Percentiles rank a stretch among this genome's conserved stretches.
Conservation (phyloP, 2,113 vertebrate species). For the Vulpes ferrilata region DNA sequence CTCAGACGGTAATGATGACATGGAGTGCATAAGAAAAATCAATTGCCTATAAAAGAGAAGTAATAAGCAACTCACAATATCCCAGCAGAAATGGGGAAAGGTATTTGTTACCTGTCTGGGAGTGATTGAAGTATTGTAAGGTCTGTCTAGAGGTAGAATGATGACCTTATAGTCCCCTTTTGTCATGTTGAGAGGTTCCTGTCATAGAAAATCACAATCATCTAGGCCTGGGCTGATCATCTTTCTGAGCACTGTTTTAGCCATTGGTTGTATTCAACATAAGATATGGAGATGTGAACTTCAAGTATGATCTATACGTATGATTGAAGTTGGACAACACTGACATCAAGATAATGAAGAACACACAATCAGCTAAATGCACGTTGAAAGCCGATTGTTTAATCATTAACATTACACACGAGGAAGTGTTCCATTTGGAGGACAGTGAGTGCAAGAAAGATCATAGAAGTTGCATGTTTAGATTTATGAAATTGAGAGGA, state of each 20-base stretch:
- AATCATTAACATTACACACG: background rate
- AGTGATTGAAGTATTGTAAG: conserved; percentile 59
- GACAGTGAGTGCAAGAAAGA: background rate
- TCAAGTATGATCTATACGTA: background rate
- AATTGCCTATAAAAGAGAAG: conserved; percentile 50
- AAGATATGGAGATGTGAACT: background rate
- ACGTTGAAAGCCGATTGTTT: background rate
- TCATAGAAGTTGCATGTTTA: background rate
- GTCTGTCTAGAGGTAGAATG: conserved; percentile 62
- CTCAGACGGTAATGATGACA: conserved; percentile 59
- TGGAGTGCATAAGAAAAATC: conserved; percentile 52
- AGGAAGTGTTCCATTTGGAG: background rate
- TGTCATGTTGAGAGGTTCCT: conserved; percentile 23
- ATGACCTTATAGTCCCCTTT: conserved; percentile 36
- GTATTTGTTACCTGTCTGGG: conserved; percentile 53
- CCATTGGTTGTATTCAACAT: background rate
- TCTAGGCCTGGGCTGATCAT: background rate
- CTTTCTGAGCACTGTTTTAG: background rate
- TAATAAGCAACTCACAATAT: conserved; percentile 36
- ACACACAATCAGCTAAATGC: background rate
- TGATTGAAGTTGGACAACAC: background rate
- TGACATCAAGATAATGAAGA: background rate
- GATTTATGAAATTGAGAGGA: background rate
- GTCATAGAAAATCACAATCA: conserved; percentile 38
- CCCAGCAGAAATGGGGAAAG: conserved; percentile 43